phyloP scores from a whole-genome alignment of 2,888 invertebrate genomes.

The Acronicta leporina region DNA sequence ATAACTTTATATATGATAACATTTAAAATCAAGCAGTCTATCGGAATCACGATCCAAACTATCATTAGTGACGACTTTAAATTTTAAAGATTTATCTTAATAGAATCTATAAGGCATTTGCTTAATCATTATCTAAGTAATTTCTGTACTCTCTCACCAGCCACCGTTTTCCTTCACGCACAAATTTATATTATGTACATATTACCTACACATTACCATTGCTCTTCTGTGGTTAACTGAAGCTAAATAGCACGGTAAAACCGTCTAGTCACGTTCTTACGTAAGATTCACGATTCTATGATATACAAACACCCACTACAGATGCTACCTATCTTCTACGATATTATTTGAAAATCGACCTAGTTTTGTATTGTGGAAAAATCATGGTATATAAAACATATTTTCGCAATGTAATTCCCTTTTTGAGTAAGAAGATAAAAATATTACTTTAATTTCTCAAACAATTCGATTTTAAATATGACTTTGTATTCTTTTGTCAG shows the following conservation, averaged over 20 bases:
- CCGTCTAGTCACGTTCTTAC: constrained; percentile 40
- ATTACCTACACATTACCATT: no score
- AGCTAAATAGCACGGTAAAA: constrained; percentile 25
- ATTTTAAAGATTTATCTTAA: no score
- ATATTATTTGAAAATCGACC: constrained; percentile 19
- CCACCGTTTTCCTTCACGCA: constrained; percentile 1
- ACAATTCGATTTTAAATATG: constrained; percentile 32
- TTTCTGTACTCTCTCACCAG: neutral
- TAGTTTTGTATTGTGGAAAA: neutral
- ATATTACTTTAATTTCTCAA: neutral
- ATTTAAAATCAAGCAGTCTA: no score
- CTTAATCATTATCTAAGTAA: constrained; percentile 5
- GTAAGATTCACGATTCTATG: constrained; percentile 37
- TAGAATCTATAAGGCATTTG: constrained; percentile 9
- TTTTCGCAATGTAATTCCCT: neutral
- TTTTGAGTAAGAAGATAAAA: neutral
- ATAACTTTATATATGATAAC: no score
- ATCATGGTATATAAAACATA: neutral
- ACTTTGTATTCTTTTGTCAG: constrained; percentile 16
- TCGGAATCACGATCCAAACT: no score
- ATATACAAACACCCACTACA: constrained; percentile 36
- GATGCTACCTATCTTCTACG: constrained; percentile 17
- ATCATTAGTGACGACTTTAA: no score
- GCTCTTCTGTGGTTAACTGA: constrained; percentile 21
- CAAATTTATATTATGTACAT: no score